phyloP scores from a whole-genome alignment of 2,888 invertebrate genomes.

The Amiota communis region DNA sequence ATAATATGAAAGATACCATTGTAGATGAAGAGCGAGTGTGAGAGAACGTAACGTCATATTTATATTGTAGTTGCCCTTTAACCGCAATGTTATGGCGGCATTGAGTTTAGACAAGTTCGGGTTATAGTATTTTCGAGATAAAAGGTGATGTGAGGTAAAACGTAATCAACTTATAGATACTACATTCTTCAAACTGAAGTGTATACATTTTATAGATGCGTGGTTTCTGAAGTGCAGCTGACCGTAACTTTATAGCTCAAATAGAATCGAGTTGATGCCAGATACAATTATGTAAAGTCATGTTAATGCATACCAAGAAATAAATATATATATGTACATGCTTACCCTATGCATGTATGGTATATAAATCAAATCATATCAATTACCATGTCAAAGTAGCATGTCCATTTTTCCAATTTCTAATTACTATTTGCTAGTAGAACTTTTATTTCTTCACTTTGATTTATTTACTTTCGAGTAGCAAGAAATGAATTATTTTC shows the following conservation, averaged over 20 bases:
- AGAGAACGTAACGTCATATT: too few species aligned
- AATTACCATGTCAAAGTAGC: constrained; percentile 65
- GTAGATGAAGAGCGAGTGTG: too few species aligned
- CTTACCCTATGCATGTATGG: background rate
- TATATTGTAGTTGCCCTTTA: background rate
- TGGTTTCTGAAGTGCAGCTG: constrained; percentile 50
- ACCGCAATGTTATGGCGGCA: constrained; percentile 6
- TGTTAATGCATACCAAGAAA: constrained; percentile 50
- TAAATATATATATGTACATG: background rate
- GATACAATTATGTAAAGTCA: constrained; percentile 60
- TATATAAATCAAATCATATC: constrained; percentile 59
- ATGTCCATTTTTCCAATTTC: constrained; percentile 4
- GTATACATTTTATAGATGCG: background rate
- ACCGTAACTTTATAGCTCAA: constrained; percentile 48
- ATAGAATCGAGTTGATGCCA: background rate
- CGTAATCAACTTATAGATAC: background rate
- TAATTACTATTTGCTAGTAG: too few species aligned
- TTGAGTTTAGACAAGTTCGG: background rate
- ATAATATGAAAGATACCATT: background rate
- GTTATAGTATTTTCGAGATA: background rate
- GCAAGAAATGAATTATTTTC: background rate
- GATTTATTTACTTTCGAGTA: constrained; percentile 46
- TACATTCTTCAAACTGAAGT: constrained; percentile 28
- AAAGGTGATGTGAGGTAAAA: background rate
- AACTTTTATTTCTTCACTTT: constrained; percentile 42